These are phyloP conservation scores for Dipodomys stephensi DNA, from an alignment of 2,113 vertebrate species.

Conservation along the genomic window DNA sequence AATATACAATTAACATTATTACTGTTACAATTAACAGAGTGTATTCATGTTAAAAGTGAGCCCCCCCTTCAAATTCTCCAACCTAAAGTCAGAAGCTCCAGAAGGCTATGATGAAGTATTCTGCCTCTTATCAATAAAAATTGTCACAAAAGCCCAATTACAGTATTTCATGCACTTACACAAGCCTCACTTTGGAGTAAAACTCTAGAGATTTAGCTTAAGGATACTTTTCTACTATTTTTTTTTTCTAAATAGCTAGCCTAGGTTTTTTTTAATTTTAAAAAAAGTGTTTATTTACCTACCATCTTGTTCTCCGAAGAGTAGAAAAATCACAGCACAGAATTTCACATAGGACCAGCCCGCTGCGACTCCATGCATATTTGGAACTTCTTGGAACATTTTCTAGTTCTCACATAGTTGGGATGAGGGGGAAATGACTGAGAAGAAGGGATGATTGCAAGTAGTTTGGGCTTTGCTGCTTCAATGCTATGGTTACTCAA, in stretches of 20 bases:
- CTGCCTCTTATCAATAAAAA: conserved; percentile 47
- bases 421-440: too few species aligned
- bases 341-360: neutral
- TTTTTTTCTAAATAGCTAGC: neutral
- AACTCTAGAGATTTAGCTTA: conserved; percentile 26
- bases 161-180: conserved; percentile 44
- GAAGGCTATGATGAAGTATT: conserved; percentile 4
- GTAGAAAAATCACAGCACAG: conserved; percentile 32
- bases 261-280: neutral
- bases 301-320: conserved; percentile 36
- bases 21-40: conserved; percentile 40
- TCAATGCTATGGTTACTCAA: neutral
- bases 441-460: neutral
- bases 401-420: neutral
- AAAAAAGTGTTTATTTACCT: neutral
- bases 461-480: neutral
- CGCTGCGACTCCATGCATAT: conserved; percentile 13
- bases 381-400: conserved; percentile 28
- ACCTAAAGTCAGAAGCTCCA: neutral
- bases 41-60: neutral
- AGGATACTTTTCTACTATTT: neutral
- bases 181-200: conserved; percentile 1
- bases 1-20: neutral
- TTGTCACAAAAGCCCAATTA: conserved; percentile 31
- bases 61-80: conserved; percentile 21